A percentile compares a stretch with the other conserved stretches of the same genome.
Evolutionary conservation across 2,888 invertebrate genomes (phyloP).

Genomic region (Bhutanitis thaidina): DNA sequence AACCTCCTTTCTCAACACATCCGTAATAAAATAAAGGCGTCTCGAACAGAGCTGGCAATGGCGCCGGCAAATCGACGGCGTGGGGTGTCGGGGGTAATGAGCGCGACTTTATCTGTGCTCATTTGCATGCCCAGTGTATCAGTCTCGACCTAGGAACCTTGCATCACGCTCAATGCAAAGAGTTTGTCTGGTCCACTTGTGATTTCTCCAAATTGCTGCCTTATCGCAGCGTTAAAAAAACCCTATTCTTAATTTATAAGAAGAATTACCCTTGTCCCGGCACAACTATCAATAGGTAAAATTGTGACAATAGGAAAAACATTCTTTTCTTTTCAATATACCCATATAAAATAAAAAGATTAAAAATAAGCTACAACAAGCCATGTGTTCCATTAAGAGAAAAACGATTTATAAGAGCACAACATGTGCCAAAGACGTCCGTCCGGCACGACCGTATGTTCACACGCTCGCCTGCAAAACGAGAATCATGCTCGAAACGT

Average conservation of each 20-base stretch:
- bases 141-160: constrained; percentile 73
- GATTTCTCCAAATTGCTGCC: too few relatives aligned
- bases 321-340: too few relatives aligned
- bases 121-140: constrained; percentile 71
- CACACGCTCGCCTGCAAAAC: constrained; percentile 14
- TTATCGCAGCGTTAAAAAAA: too few relatives aligned
- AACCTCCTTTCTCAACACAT: constrained; percentile 70
- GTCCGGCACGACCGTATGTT: constrained; percentile 11
- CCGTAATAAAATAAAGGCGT: constrained; percentile 68
- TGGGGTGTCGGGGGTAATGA: constrained; percentile 65
- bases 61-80: constrained; percentile 49
- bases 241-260: too few relatives aligned
- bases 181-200: constrained; percentile 35
- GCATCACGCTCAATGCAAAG: constrained; percentile 50
- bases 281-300: too few relatives aligned
- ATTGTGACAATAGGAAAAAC: too few relatives aligned
- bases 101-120: constrained; percentile 69
- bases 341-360: not conserved
- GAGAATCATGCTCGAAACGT: constrained; percentile 11
- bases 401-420: constrained; percentile 6
- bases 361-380: not conserved
- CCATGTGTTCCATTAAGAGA: constrained; percentile 14
- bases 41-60: constrained; percentile 59
- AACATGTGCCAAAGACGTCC: constrained; percentile 13
- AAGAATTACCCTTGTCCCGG: too few relatives aligned